A percentile compares a stretch with the other conserved stretches of the same genome.
These are phyloP conservation scores for Drosophila simulans DNA, from an alignment of 1,140 invertebrate genomes.

Conservation along the genomic window DNA sequence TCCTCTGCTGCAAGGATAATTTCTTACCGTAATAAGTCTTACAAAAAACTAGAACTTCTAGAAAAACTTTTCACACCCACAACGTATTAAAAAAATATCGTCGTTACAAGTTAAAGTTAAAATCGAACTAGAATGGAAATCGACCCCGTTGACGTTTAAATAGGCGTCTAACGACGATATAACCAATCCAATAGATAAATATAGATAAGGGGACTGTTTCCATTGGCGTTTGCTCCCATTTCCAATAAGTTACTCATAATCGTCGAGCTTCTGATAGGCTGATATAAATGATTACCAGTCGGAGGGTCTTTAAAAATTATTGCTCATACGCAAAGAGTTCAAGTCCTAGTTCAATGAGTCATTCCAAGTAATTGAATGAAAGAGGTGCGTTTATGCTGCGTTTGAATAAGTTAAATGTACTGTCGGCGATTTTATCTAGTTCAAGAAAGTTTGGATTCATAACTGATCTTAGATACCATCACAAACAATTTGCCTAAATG, in stretches of 20 bases:
- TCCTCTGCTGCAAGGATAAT: not conserved
- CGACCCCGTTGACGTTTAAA: constrained; percentile 4
- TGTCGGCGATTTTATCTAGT: not conserved
- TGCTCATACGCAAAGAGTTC: not conserved
- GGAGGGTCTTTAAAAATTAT: not conserved
- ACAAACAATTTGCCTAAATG: not conserved
- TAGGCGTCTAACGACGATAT: not conserved
- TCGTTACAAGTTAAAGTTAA: not conserved
- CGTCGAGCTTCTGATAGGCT: constrained; percentile 30
- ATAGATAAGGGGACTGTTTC: constrained; percentile 13
- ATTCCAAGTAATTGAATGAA: not conserved
- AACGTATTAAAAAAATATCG: not conserved
- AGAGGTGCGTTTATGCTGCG: not conserved
- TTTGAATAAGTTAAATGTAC: not conserved
- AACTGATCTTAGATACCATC: too few relatives aligned
- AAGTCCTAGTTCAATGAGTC: constrained; percentile 13
- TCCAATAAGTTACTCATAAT: constrained; percentile 15
- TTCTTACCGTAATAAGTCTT: not conserved
- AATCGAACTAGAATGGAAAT: constrained; percentile 9
- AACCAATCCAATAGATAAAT: constrained; percentile 1
- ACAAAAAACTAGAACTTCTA: not conserved
- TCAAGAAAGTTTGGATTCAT: not conserved
- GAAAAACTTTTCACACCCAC: not conserved
- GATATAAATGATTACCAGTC: not conserved
- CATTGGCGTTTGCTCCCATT: constrained; percentile 18